A percentile compares a stretch with the other conserved stretches of the same genome.
phyloP scores from a whole-genome alignment of 2,797 vertebrate species.

The Melanitta fusca region DNA sequence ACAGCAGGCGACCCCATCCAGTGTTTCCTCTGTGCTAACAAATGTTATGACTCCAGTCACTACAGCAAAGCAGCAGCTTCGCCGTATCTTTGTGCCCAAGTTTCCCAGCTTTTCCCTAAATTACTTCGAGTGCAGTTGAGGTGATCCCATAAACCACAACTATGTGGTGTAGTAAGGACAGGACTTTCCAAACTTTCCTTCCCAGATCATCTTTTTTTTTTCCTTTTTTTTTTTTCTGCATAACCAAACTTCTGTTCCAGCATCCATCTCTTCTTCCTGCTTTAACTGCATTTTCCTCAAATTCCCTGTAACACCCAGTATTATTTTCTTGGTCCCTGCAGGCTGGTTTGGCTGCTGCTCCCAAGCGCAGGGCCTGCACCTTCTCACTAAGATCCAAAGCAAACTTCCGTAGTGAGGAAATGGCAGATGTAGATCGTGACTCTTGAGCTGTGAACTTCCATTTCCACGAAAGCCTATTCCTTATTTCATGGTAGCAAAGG shows the following conservation, averaged over 20 bases:
- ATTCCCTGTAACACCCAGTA: not conserved
- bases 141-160: not conserved
- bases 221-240: not conserved
- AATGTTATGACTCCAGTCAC: not conserved
- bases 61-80: not conserved
- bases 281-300: not conserved
- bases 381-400: not conserved
- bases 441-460: not conserved
- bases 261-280: not conserved
- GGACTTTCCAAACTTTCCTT: not conserved
- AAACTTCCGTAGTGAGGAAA: not conserved
- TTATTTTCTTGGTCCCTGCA: not conserved
- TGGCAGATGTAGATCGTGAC: not conserved
- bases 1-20: rapidly evolving
- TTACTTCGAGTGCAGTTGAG: not conserved
- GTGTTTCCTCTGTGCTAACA: rapidly evolving
- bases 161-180: not conserved
- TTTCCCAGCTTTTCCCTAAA: not conserved
- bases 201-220: not conserved
- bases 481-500: not conserved
- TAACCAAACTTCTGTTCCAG: not conserved
- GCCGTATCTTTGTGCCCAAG: not conserved
- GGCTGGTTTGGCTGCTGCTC: not conserved
- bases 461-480: not conserved
- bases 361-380: not conserved